phyloP scores from a whole-genome alignment of 2,888 invertebrate genomes.

The Pteria penguin region DNA sequence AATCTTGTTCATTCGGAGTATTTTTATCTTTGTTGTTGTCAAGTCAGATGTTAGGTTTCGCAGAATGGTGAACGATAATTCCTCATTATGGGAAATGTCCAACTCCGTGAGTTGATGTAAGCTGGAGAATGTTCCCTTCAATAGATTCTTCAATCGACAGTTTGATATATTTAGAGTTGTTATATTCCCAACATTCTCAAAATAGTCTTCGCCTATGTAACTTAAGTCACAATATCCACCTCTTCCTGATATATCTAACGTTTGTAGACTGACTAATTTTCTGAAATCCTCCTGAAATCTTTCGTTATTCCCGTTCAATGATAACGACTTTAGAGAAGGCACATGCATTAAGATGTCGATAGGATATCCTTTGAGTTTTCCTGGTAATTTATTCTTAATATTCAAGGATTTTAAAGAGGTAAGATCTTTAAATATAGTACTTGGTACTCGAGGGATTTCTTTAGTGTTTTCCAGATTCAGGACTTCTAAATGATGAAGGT shows the following conservation, averaged over 20 bases:
- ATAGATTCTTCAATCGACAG: slow-evolving; percentile 6
- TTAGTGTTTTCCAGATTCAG: slow-evolving; percentile 15
- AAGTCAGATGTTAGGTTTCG: slow-evolving; percentile 16
- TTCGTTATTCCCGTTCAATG: too few species aligned
- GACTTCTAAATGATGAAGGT: neutral
- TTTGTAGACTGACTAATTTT: neutral
- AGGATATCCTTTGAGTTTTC: too few species aligned
- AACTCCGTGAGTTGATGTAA: neutral
- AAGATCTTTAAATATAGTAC: neutral
- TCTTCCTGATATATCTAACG: slow-evolving; percentile 19
- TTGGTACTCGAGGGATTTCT: neutral
- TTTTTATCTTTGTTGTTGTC: neutral
- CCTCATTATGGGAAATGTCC: slow-evolving; percentile 8
- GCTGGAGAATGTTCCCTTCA: slow-evolving; percentile 11
- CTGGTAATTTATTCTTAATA: too few species aligned
- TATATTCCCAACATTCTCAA: neutral
- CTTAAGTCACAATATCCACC: slow-evolving; percentile 2
- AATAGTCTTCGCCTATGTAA: neutral
- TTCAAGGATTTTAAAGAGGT: neutral
- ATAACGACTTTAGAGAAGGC: too few species aligned
- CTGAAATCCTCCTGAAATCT: slow-evolving; percentile 5
- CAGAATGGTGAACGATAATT: slow-evolving; percentile 8
- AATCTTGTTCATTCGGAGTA: neutral
- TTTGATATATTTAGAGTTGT: neutral
- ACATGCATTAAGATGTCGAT: too few species aligned